Percentiles rank a stretch among this genome's conserved stretches.
Evolutionary conservation across 2,888 invertebrate species (phyloP).

Genomic region (Noctua janthe): DNA sequence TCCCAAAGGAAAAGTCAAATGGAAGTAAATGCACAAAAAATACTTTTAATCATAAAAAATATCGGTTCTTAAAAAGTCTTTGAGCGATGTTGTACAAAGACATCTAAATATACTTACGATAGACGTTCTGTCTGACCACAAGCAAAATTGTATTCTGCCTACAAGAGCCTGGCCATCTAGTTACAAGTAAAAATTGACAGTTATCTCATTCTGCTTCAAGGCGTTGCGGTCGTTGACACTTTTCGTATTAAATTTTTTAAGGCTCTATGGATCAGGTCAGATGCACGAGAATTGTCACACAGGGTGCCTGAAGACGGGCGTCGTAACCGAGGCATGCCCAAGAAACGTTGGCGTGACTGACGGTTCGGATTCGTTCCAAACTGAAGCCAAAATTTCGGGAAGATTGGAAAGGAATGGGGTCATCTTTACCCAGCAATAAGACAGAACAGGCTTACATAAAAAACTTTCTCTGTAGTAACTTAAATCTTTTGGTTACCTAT

Average conservation of each 20-base stretch:
- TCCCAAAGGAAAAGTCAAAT: constrained; percentile 18
- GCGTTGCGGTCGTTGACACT: background rate
- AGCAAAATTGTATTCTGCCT: no score
- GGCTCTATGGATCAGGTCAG: background rate
- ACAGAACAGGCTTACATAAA: background rate
- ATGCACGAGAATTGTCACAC: background rate
- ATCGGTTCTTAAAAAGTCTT: no score
- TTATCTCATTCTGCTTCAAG: background rate
- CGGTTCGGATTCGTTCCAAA: background rate
- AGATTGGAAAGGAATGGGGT: background rate
- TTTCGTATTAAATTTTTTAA: background rate
- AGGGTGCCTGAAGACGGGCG: background rate
- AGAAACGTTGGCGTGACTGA: background rate
- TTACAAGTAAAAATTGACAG: background rate
- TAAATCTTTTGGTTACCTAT: background rate
- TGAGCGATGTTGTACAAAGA: no score
- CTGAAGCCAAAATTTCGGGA: background rate
- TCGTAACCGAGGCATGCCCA: background rate
- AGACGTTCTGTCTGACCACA: no score
- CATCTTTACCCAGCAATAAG: background rate
- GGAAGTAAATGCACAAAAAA: constrained; percentile 9
- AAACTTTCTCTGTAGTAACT: background rate
- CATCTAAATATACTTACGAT: no score
- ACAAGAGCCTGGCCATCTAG: background rate
- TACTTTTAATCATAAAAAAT: background rate